Percentiles rank a stretch among this genome's conserved stretches.
Conservation (phyloP, 2,113 vertebrate species). For the Gorsachius goisagi region DNA sequence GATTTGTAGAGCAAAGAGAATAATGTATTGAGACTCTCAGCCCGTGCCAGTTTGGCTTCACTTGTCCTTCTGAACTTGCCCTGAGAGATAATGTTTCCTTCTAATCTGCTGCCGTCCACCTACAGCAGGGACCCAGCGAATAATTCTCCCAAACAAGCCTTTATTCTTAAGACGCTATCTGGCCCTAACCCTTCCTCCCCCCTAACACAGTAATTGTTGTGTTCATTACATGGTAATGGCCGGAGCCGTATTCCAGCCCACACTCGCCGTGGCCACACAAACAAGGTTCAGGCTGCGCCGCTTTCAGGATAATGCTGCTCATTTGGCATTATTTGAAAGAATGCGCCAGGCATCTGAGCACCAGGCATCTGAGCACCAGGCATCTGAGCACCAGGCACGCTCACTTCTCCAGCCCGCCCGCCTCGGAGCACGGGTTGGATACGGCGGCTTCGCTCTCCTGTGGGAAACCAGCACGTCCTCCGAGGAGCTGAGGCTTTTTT, state of each 20-base stretch:
- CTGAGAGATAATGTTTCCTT: constrained; percentile 86
- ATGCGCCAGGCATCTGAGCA: background rate
- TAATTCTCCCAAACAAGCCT: constrained; percentile 81
- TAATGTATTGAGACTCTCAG: constrained; percentile 75
- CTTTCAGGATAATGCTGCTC: constrained; percentile 24
- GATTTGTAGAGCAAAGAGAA: constrained; percentile 74
- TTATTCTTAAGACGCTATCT: constrained; percentile 62
- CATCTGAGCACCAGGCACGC: background rate
- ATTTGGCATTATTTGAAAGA: constrained; percentile 19
- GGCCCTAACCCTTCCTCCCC: constrained; percentile 28
- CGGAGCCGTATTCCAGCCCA: constrained; percentile 50
- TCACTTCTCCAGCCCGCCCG: background rate
- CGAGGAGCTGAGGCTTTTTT: background rate
- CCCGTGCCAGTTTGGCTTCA: constrained; percentile 69
- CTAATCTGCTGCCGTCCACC: constrained; percentile 82
- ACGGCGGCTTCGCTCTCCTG: background rate
- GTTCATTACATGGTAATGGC: constrained; percentile 37
- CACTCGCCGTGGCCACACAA: constrained; percentile 49
- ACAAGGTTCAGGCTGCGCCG: background rate
- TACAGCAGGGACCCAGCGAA: constrained; percentile 73
- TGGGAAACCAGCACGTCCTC: background rate
- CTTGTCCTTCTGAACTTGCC: constrained; percentile 74
- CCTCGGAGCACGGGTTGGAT: background rate
- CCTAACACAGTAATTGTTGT: constrained; percentile 54
- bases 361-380: background rate